These are phyloP conservation scores for Lasioglossum leucozonium DNA, from an alignment of 2,888 invertebrate genomes.

Conservation along the genomic window DNA sequence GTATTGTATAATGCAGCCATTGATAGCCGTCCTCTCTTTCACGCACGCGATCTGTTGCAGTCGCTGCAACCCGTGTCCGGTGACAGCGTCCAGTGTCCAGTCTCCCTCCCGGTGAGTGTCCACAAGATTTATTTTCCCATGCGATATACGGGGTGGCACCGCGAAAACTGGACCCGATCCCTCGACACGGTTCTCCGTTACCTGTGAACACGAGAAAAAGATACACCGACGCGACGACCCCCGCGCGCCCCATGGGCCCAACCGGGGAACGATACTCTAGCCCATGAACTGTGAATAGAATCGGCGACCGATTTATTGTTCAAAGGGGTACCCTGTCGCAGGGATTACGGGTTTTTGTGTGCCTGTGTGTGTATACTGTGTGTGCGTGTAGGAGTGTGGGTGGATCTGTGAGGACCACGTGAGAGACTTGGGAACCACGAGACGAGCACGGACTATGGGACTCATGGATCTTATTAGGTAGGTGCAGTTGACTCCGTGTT, in stretches of 20 bases:
- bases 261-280: not conserved
- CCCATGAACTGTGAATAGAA: slow-evolving; percentile 6
- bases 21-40: slow-evolving; percentile 83
- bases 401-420: not conserved
- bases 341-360: not conserved
- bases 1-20: slow-evolving; percentile 83
- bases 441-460: not conserved
- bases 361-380: not conserved
- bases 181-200: slow-evolving; percentile 17
- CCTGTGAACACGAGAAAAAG: not conserved
- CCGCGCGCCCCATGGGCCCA: not conserved
- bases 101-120: slow-evolving; percentile 81
- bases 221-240: not conserved
- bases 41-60: slow-evolving; percentile 83
- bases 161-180: slow-evolving; percentile 63
- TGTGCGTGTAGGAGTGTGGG: not conserved
- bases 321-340: not conserved
- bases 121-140: slow-evolving; percentile 84
- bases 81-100: slow-evolving; percentile 83
- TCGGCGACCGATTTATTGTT: not conserved
- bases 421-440: not conserved
- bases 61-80: slow-evolving; percentile 83
- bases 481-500: slow-evolving; percentile 20
- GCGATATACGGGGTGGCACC: slow-evolving; percentile 79
- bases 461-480: slow-evolving; percentile 54